These are phyloP conservation scores for Papilio xuthus DNA, from an alignment of 1,140 invertebrate genomes.

Conservation along the genomic window DNA sequence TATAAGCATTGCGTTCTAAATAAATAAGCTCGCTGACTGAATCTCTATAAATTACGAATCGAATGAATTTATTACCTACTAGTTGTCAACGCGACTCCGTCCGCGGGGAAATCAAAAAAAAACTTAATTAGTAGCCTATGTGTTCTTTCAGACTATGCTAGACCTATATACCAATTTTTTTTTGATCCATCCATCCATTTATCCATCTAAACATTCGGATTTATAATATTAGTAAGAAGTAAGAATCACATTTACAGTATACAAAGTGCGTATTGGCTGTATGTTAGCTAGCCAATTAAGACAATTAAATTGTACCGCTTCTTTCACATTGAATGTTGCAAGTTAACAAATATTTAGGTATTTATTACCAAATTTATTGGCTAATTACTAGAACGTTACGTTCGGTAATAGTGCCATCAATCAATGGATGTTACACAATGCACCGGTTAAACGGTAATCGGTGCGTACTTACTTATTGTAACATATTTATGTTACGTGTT, in stretches of 20 bases:
- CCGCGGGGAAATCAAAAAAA: too few species aligned
- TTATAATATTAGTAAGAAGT: too few species aligned
- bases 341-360: constrained; percentile 24
- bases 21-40: too few species aligned
- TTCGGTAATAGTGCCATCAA: constrained; percentile 47
- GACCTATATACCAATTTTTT: too few species aligned
- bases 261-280: not conserved
- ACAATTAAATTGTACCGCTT: constrained; percentile 5
- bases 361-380: constrained; percentile 27
- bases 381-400: constrained; percentile 22
- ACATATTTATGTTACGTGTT: constrained; percentile 51
- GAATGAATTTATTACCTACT: too few species aligned
- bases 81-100: too few species aligned
- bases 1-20: too few species aligned
- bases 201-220: too few species aligned
- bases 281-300: not conserved
- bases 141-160: too few species aligned
- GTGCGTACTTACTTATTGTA: constrained; percentile 50
- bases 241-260: not conserved
- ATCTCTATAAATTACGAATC: too few species aligned
- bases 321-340: not conserved
- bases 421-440: constrained; percentile 53
- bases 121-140: too few species aligned
- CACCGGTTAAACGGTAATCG: constrained; percentile 52
- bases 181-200: too few species aligned